These are phyloP conservation scores for Nipponia nippon DNA, from an alignment of 2,113 vertebrate genomes.

Conservation along the genomic window DNA sequence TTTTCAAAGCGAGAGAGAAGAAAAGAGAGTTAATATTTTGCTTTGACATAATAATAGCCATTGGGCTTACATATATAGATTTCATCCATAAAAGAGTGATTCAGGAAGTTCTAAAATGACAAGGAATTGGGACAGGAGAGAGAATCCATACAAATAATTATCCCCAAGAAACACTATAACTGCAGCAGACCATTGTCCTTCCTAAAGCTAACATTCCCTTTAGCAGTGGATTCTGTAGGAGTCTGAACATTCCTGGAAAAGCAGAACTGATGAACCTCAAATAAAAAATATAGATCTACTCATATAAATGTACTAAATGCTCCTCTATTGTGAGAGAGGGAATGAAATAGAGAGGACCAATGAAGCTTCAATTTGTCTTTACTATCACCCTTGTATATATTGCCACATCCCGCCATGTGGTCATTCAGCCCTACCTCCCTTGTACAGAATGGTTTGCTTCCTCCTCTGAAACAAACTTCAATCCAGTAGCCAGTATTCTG, in stretches of 20 bases:
- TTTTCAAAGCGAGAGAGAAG: background rate
- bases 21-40: background rate
- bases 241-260: background rate
- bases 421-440: background rate
- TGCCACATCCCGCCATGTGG: fast-evolving
- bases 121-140: background rate
- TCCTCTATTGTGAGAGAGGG: background rate
- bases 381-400: background rate
- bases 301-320: background rate
- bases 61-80: background rate
- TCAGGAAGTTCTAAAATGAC: background rate
- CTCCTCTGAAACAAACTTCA: background rate
- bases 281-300: background rate
- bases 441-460: background rate
- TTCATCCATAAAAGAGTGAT: background rate
- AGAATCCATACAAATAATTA: background rate
- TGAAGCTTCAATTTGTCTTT: background rate
- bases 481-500: background rate
- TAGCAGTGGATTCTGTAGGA: background rate
- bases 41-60: background rate
- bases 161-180: background rate
- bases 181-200: background rate
- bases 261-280: background rate
- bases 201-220: background rate
- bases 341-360: background rate